Percentiles rank a stretch among this genome's conserved stretches.
Conservation (phyloP, 2,797 vertebrate species). For the Ciconia nigra region DNA sequence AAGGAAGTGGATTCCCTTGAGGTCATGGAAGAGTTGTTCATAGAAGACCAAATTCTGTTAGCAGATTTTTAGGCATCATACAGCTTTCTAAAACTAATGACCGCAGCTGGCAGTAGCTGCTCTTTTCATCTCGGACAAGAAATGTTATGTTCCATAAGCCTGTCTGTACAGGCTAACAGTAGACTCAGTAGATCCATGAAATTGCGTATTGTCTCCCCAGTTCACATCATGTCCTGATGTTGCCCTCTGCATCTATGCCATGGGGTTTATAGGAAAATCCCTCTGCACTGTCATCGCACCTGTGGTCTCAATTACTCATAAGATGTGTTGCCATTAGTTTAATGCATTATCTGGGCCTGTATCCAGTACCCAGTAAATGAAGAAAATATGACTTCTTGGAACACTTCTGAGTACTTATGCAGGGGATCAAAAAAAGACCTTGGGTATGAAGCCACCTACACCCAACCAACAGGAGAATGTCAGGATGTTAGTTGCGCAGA, state of each 20-base stretch:
- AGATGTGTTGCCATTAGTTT: background rate
- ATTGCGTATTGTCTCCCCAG: background rate
- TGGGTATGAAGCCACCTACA: background rate
- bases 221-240: background rate
- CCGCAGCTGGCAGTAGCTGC: background rate
- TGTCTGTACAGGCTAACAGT: background rate
- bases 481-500: background rate
- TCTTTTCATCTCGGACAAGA: background rate
- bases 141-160: background rate
- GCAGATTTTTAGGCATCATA: background rate
- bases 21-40: background rate
- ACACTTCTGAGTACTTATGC: background rate
- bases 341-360: background rate
- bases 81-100: background rate
- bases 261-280: background rate
- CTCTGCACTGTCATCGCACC: background rate
- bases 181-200: background rate
- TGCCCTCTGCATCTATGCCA: background rate
- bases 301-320: background rate
- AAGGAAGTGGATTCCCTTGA: background rate
- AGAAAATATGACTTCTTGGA: background rate
- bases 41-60: background rate
- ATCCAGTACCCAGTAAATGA: background rate
- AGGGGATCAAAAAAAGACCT: background rate
- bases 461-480: background rate